Base-by-base conservation (phyloP, 1,140 invertebrate species). In the Drosophila parabipectinata region DNA sequence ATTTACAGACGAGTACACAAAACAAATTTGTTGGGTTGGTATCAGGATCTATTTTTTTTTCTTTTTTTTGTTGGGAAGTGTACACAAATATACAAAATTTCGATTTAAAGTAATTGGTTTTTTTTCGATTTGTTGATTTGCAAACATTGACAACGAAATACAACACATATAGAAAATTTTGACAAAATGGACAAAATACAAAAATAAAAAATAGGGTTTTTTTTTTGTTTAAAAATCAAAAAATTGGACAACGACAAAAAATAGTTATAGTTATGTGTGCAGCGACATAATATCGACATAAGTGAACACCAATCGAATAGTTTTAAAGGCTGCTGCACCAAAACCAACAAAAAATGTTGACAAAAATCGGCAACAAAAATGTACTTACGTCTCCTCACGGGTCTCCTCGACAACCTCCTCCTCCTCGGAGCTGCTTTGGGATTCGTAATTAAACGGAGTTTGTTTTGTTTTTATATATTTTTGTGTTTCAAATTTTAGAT, bases 381-480 rank as follows among this genome's bases (percentile, higher is more conserved):
- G 71, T 90, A 95, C 94, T 95, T 94, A 95, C 94, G 94, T 94
- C 92, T 95, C 94, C 91, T 93, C 93, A 90, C 94, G 93, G 87
- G 82, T 87, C 77, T 91, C 90, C 94, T 95, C 94, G 93, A 93
- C 93, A 79, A 91, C 90, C 85, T 94, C 94, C 85, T 94, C 94
- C 93, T 95, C 94, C 94, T 95, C 94, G 92, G 93, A 94, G 92
- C 90, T 90, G 84, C 85, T 89, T 72, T 50, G 61, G 76, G 62
- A 77, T 78, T 85, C 80, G 77, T 85, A 81, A 90, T 80, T 74
- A 90, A 89, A 85, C 75, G 51, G 26, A 21, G 32, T 53, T 57
- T 15, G 24, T 57, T 52, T 57, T 4, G 26, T 57, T 48, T 18
- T 72, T 32, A 8, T 45, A 14, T 34, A 18, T 45, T 21, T 71